phyloP scores from a whole-genome alignment of 2,797 vertebrate species.

The Cirrhinus molitorella region DNA sequence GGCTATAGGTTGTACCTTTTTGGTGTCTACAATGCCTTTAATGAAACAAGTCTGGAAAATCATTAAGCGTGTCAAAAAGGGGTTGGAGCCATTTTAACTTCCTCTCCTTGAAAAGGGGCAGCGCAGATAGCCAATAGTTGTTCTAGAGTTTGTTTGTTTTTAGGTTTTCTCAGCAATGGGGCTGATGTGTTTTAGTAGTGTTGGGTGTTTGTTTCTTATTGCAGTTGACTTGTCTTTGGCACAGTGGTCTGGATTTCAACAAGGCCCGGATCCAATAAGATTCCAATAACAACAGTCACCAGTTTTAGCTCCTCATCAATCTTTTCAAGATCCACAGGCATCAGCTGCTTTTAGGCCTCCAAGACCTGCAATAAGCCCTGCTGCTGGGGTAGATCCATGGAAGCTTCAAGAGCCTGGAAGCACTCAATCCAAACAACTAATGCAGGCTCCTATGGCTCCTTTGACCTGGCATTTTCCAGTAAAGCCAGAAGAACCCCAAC shows the following conservation, averaged over 20 bases:
- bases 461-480: conserved; percentile 66
- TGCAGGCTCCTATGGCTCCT: conserved; percentile 58
- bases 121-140: rapidly evolving
- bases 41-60: conserved; percentile 1
- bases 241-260: neutral
- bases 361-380: neutral
- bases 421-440: conserved; percentile 62
- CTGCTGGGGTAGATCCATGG: neutral
- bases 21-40: neutral
- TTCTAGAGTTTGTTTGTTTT: neutral
- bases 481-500: conserved; percentile 47
- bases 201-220: neutral
- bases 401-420: rapidly evolving
- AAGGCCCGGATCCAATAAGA: neutral
- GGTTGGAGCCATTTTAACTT: conserved; percentile 1
- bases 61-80: neutral
- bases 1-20: neutral
- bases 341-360: neutral
- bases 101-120: neutral
- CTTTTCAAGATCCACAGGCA: neutral
- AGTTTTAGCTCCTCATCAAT: neutral
- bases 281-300: neutral
- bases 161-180: neutral
- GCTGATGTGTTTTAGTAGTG: neutral
- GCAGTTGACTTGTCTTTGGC: neutral